phyloP scores from a whole-genome alignment of 2,797 vertebrate genomes.

The Ataeniobius toweri region DNA sequence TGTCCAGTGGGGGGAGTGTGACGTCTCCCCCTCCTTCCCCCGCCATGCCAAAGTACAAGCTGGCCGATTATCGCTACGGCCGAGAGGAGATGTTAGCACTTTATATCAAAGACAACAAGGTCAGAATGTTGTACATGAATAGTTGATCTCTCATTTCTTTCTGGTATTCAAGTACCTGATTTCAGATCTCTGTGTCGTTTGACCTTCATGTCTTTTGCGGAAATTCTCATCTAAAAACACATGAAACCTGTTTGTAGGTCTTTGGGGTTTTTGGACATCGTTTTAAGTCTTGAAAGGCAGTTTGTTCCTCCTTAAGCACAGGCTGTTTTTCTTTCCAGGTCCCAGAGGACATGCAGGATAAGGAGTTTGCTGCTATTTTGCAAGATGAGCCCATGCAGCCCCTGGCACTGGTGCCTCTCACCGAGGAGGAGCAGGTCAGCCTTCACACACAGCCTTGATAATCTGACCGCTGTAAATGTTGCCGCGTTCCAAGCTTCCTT shows the following conservation, averaged over 20 bases:
- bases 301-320: neutral
- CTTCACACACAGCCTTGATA: neutral
- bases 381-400: constrained; percentile 92
- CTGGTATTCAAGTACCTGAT: neutral
- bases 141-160: neutral
- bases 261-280: neutral
- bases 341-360: constrained; percentile 93
- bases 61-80: constrained; percentile 94
- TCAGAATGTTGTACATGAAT: constrained; percentile 43
- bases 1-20: constrained; percentile 92
- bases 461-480: constrained; percentile 22
- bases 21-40: constrained; percentile 93
- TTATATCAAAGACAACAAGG: constrained; percentile 95
- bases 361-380: constrained; percentile 91
- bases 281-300: neutral
- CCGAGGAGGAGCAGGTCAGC: constrained; percentile 93
- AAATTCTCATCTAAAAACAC: neutral
- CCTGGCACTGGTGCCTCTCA: constrained; percentile 89
- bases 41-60: constrained; percentile 97
- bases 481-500: neutral
- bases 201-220: too few relatives aligned
- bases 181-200: neutral
- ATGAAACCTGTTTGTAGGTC: neutral
- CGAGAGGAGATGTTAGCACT: constrained; percentile 97
- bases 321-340: constrained; percentile 73